Percentiles rank a stretch among this genome's conserved stretches.
phyloP scores from a whole-genome alignment of 2,113 vertebrate genomes.

The Percina caprodes region DNA sequence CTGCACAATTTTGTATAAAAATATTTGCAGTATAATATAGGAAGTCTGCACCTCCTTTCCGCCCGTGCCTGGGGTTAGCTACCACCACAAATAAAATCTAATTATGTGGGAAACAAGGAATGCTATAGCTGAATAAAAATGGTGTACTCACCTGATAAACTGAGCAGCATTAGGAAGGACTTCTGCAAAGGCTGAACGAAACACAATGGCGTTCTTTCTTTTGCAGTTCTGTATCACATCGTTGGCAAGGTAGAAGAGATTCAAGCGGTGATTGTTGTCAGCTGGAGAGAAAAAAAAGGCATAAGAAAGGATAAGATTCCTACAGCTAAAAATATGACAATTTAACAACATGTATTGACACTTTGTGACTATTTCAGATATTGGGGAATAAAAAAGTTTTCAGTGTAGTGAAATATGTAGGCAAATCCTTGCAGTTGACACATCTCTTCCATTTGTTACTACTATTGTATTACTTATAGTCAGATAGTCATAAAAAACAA shows the following conservation, averaged over 20 bases:
- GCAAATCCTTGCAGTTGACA: too few species aligned
- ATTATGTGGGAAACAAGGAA: too few species aligned
- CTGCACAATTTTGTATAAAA: too few species aligned
- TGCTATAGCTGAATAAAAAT: not conserved
- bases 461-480: too few species aligned
- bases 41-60: too few species aligned
- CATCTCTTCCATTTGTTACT: too few species aligned
- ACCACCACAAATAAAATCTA: too few species aligned
- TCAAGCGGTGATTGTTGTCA: conserved; percentile 92
- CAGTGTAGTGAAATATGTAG: not conserved
- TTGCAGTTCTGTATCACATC: conserved; percentile 99
- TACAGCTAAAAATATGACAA: not conserved
- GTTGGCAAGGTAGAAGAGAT: conserved; percentile 98
- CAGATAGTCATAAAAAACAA: too few species aligned
- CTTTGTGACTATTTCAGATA: not conserved
- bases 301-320: conserved; percentile 2
- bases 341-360: not conserved
- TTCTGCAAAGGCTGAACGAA: conserved; percentile 92
- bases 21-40: too few species aligned
- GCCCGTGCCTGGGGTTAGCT: too few species aligned
- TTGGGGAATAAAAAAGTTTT: not conserved
- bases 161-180: conserved; percentile 92
- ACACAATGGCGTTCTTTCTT: conserved; percentile 95
- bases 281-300: conserved; percentile 78
- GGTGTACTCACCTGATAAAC: conserved; percentile 90